These are phyloP conservation scores for Hylaeus anthracinus DNA, from an alignment of 1,140 invertebrate genomes.

Conservation along the genomic window DNA sequence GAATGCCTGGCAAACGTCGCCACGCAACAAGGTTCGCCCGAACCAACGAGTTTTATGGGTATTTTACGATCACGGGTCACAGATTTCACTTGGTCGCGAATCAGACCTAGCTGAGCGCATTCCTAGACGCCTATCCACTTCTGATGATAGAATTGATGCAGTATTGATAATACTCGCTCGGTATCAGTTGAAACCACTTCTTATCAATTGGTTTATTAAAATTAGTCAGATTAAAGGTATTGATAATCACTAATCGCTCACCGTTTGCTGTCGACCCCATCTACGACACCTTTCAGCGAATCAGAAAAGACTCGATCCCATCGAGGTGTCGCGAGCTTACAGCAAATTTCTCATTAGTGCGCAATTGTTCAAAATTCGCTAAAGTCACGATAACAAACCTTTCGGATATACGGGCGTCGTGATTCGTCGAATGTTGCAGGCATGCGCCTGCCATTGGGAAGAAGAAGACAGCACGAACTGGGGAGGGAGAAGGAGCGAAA, in stretches of 20 bases:
- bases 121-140: too few species aligned
- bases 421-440: slow-evolving; percentile 62
- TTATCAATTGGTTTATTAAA: too few species aligned
- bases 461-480: slow-evolving; percentile 32
- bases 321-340: background rate
- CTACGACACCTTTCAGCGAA: background rate
- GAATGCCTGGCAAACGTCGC: background rate
- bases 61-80: slow-evolving; percentile 8
- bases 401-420: slow-evolving; percentile 23
- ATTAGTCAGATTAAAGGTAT: too few species aligned
- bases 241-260: too few species aligned
- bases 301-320: background rate
- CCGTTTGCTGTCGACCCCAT: too few species aligned
- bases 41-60: slow-evolving; percentile 7
- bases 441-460: slow-evolving; percentile 63
- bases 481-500: slow-evolving; percentile 21
- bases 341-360: slow-evolving; percentile 12
- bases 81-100: too few species aligned
- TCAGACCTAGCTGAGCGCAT: too few species aligned
- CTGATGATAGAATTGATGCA: too few species aligned
- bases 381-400: slow-evolving; percentile 16
- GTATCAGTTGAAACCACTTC: too few species aligned
- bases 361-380: background rate
- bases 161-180: too few species aligned
- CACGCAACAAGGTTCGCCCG: background rate